Evolutionary conservation across 2,797 vertebrate genomes (phyloP).

Genomic region (Sciaenops ocellatus): DNA sequence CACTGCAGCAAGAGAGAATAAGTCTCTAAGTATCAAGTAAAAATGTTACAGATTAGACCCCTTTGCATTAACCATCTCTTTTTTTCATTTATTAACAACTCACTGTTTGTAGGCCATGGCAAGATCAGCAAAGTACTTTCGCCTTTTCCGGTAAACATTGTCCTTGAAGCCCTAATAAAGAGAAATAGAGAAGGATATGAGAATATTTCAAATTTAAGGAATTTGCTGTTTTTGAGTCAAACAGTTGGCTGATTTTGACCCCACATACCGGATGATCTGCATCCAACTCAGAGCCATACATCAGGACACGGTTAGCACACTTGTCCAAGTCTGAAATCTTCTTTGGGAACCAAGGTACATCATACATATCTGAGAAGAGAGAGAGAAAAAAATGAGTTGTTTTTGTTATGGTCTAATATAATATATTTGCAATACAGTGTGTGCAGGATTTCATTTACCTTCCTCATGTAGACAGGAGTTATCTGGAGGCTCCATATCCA

Average conservation of each 20-base stretch:
- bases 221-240: not conserved
- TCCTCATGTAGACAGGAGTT: conserved; percentile 87
- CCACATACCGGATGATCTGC: conserved; percentile 94
- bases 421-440: not conserved
- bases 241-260: not conserved
- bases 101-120: conserved; percentile 95
- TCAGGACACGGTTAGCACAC: conserved; percentile 95
- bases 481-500: conserved; percentile 90
- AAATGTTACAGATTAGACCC: not conserved
- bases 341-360: conserved; percentile 95
- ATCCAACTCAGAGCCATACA: conserved; percentile 97
- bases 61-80: no score
- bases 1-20: conserved; percentile 78
- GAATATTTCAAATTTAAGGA: not conserved
- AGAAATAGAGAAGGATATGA: conserved; percentile 9
- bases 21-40: conserved; percentile 11
- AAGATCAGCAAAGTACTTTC: conserved; percentile 96
- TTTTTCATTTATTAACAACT: conserved; percentile 55
- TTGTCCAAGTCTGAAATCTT: conserved; percentile 98
- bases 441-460: conserved; percentile 73
- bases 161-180: conserved; percentile 95
- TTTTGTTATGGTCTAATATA: not conserved
- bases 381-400: not conserved
- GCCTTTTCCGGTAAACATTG: conserved; percentile 93
- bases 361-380: conserved; percentile 88